Evolutionary conservation across 2,113 vertebrate genomes (phyloP).

Genomic region (Trinectes maculatus): DNA sequence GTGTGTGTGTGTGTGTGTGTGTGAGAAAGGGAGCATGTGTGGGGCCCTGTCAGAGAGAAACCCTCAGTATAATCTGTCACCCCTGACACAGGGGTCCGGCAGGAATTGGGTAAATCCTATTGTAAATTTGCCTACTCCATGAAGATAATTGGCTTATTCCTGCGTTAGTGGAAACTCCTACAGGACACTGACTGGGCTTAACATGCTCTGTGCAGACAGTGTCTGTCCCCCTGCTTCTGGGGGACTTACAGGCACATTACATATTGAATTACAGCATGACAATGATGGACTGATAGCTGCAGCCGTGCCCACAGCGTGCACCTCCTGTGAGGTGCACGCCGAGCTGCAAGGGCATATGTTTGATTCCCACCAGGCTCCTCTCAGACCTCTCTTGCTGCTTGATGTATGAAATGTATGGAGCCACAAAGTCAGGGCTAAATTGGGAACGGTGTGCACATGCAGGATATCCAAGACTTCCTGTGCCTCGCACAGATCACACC

Average conservation of each 20-base stretch:
- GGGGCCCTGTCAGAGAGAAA: slow-evolving; percentile 35
- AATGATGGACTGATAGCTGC: slow-evolving; percentile 76
- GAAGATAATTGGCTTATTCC: slow-evolving; percentile 82
- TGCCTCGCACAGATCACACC: slow-evolving; percentile 29
- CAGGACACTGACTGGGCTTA: slow-evolving; percentile 75
- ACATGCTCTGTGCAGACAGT: slow-evolving; percentile 63
- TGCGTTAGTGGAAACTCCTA: slow-evolving; percentile 77
- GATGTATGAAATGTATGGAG: slow-evolving; percentile 30
- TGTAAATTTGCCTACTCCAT: slow-evolving; percentile 73
- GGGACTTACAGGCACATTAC: slow-evolving; percentile 77
- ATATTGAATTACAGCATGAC: slow-evolving; percentile 77
- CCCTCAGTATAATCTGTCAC: slow-evolving; percentile 64
- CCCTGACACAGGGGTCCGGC: slow-evolving; percentile 66
- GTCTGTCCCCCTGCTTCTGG: slow-evolving; percentile 67
- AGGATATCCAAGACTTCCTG: slow-evolving; percentile 36
- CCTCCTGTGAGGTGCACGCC: slow-evolving; percentile 41
- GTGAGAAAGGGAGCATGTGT: no score
- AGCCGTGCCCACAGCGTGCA: slow-evolving; percentile 15
- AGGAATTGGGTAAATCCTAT: slow-evolving; percentile 76
- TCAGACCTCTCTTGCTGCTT: slow-evolving; percentile 15
- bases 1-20: slow-evolving; percentile 14
- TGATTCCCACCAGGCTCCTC: slow-evolving; percentile 17
- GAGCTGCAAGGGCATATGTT: slow-evolving; percentile 37
- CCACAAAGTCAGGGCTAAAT: slow-evolving; percentile 36
- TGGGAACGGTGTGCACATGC: slow-evolving; percentile 41